Percentiles rank a stretch among this genome's conserved stretches.
These are phyloP conservation scores for Parnassius orleans DNA, from an alignment of 2,888 invertebrate genomes.

Conservation along the genomic window DNA sequence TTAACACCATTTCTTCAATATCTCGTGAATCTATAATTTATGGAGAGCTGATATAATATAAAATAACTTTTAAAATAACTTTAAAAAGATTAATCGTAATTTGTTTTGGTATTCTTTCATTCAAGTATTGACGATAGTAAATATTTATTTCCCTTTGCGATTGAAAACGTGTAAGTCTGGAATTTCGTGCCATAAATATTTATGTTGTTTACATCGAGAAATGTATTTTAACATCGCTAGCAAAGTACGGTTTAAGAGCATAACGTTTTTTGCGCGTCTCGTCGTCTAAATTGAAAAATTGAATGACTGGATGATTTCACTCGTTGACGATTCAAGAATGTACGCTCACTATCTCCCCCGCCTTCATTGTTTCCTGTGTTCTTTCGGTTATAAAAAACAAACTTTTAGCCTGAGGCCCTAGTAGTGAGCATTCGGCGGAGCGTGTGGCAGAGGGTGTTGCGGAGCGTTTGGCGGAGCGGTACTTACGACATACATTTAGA, in stretches of 20 bases:
- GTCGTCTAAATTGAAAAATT: conserved; percentile 21
- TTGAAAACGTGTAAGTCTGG: neutral
- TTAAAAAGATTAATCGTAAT: too few relatives aligned
- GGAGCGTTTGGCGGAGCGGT: too few relatives aligned
- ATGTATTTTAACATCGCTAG: conserved; percentile 10
- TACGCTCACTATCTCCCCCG: conserved; percentile 15
- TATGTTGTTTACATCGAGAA: conserved; percentile 5
- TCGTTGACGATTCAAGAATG: conserved; percentile 23
- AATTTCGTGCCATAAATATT: conserved; percentile 12
- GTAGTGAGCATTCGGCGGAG: too few relatives aligned
- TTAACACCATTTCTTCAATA: neutral
- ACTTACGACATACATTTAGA: too few relatives aligned
- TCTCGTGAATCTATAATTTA: neutral
- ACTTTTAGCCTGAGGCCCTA: neutral
- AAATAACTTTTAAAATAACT: too few relatives aligned
- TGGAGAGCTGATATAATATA: too few relatives aligned
- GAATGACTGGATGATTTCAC: conserved; percentile 24
- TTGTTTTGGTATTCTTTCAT: too few relatives aligned
- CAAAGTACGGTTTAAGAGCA: conserved; percentile 12
- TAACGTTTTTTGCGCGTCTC: conserved; percentile 20
- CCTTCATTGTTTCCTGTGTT: conserved; percentile 13
- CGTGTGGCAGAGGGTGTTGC: too few relatives aligned
- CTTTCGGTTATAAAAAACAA: conserved; percentile 3
- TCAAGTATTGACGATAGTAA: too few relatives aligned
- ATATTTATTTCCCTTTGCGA: neutral